Base-by-base conservation (phyloP, 2,113 vertebrate genomes). In the Hydrolagus affinis region DNA sequence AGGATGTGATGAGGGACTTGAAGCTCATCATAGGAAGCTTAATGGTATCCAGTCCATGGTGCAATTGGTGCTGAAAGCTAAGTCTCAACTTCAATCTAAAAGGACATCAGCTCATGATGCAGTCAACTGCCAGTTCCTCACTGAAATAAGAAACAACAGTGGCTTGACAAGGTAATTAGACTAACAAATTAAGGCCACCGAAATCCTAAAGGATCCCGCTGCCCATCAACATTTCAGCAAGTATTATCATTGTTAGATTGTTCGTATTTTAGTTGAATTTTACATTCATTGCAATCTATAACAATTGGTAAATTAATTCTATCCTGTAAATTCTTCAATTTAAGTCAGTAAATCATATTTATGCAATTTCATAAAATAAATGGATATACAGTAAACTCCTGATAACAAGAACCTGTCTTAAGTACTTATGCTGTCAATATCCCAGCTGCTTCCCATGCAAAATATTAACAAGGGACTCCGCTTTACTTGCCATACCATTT, bases 11-110 rank as follows among this genome's bases (percentile, higher is more conserved):
- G 73, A 89, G 44, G 44, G 44, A 44, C 44, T 44, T 44, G 44
- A n/a, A 71, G 88, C 69, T 87, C 88, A 88, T 88, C 73, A 91
- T 86, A 89, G 86, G 89, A 85, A 88, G 86, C 87, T 89, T 64
- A 88, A 85, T 89, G 89, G 85, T 85, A 89, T 83, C 69, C 66
- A 89, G 86, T 78, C 88, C 86, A 90, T 90, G 91, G 88, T 90
- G 91, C 90, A 89, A 91, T 87, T 88, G 90, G 85, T 89, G 86
- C 87, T 89, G 32, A 86, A 86, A 76, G 89, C 86, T 90, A 86
- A 87, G 87, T 87, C 87, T 90, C 91, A 89, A 77, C 91, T 91
- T 92, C 88, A 91, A 87, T 89, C 88, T 89, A 88, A 90, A 89
- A 77, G 86, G 87, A 92, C 87, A 88, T 86, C 86, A 86, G 87